These are phyloP conservation scores for Brachypteracias leptosomus DNA, from an alignment of 2,113 vertebrate species.

Conservation along the genomic window DNA sequence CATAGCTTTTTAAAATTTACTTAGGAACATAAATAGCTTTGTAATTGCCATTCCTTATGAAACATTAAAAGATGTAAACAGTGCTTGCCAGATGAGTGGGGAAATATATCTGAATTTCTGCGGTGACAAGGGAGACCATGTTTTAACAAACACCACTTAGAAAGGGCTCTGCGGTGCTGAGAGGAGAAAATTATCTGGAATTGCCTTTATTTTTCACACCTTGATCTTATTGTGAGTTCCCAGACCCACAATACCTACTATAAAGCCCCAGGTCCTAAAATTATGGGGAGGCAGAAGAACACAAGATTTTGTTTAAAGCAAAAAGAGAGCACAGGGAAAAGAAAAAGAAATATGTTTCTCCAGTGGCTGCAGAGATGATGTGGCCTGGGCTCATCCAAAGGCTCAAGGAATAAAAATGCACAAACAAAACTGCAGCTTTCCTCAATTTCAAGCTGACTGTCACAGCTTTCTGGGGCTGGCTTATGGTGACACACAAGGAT, in stretches of 20 bases:
- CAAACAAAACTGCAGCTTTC: neutral
- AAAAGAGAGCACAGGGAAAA: neutral
- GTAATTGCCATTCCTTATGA: slow-evolving; percentile 13
- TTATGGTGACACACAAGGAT: neutral
- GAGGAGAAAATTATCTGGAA: neutral
- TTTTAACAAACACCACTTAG: neutral
- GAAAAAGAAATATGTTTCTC: neutral
- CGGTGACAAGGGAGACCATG: neutral
- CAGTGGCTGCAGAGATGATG: neutral
- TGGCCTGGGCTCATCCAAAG: neutral
- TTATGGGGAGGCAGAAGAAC: neutral
- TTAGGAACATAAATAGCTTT: neutral
- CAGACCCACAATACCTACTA: neutral
- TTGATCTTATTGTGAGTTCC: neutral
- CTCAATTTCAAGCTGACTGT: neutral
- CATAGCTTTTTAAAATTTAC: neutral
- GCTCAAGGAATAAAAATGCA: neutral
- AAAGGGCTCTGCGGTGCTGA: neutral
- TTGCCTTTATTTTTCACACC: neutral
- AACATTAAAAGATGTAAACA: neutral
- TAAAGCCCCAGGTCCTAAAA: neutral
- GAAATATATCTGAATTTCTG: neutral
- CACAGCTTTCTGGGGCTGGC: neutral
- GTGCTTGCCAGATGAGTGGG: neutral
- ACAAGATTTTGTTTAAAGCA: neutral